These are phyloP conservation scores for Protomyctophum bolini DNA, from an alignment of 2,113 vertebrate species.

Conservation along the genomic window DNA sequence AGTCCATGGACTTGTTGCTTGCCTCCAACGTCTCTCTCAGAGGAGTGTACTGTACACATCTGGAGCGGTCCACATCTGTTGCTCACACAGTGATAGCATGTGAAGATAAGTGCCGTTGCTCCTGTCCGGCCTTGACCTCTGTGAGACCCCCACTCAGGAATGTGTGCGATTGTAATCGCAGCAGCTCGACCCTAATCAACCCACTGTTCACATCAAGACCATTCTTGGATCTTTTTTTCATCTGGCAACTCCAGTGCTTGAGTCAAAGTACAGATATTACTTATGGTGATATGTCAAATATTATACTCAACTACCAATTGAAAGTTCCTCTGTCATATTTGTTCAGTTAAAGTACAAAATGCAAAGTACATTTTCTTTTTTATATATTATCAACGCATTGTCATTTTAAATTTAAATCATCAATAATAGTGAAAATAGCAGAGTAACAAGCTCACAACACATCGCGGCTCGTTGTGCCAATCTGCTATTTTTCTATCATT, in stretches of 20 bases:
- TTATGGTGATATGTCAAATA: background rate
- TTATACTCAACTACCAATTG: background rate
- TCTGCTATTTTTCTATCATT: background rate
- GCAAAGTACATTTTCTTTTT: background rate
- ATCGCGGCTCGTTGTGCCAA: no score
- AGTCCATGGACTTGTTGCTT: background rate
- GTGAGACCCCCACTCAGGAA: conserved; percentile 37
- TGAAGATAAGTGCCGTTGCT: conserved; percentile 41
- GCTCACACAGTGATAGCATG: conserved; percentile 31
- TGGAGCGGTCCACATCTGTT: conserved; percentile 8
- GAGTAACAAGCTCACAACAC: no score
- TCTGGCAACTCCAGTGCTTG: no score
- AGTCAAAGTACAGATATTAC: no score
- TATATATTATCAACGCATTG: no score
- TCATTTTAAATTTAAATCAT: no score
- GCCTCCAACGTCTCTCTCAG: no score
- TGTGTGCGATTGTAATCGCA: conserved; percentile 60
- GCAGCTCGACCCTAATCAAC: conserved; percentile 59
- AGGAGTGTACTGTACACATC: background rate
- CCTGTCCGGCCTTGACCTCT: conserved; percentile 12
- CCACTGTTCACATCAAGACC: conserved; percentile 40
- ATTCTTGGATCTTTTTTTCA: conserved; percentile 37
- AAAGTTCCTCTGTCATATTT: background rate
- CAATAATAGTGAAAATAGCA: no score
- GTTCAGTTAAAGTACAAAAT: background rate